Base-by-base conservation (phyloP, 2,888 invertebrate genomes). In the Vesta saturnalis region DNA sequence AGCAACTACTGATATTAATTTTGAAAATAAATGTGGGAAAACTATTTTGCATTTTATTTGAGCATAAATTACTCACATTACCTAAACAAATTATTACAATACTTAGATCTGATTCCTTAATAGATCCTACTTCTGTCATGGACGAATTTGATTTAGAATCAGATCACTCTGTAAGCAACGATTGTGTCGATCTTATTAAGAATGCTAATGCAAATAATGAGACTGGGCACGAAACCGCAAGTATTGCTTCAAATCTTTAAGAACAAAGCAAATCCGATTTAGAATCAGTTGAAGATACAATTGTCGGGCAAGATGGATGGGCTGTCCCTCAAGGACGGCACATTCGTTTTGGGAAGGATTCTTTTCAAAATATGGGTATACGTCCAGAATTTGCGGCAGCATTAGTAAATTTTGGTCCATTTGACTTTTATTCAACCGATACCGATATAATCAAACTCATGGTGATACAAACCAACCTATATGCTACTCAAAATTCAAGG, bases 31-130 rank as follows among this genome's bases (percentile, higher is more conserved):
- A n/a, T n/a, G 4, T 30, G 4, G 43, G 43, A 43, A 43, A 43
- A 43, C 43, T 43, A 43, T 43, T 43, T 43, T 43, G 43, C 43
- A 43, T 43, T 43, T 43, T 43, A 43, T 43, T 43, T 43, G 43
- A 43, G 43, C 43, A 43, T 43, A 43, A 43, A 5, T 43, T 43
- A 43, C 43, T 10, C 43, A 14, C 43, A 43, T 43, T 23, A 23
- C 23, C 23, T 23, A 23, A 23, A 5, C 3, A 23, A 23, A 23
- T 23, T 23, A 23, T 23, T 43, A n/a, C 43, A 43, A 43, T 43
- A 43, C 43, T 43, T 43, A 43, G 43, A 43, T 43, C 43, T 43
- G 43, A 43, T 43, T 43, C 43, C 43, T 43, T 43, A 43, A n/a
- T 43, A 43, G 43, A 43, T 43, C 43, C 43, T 14, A 5, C 43